Percentiles rank a stretch among this genome's conserved stretches.
Conservation (phyloP, 2,888 invertebrate species). For the Stomorhina lunata region DNA sequence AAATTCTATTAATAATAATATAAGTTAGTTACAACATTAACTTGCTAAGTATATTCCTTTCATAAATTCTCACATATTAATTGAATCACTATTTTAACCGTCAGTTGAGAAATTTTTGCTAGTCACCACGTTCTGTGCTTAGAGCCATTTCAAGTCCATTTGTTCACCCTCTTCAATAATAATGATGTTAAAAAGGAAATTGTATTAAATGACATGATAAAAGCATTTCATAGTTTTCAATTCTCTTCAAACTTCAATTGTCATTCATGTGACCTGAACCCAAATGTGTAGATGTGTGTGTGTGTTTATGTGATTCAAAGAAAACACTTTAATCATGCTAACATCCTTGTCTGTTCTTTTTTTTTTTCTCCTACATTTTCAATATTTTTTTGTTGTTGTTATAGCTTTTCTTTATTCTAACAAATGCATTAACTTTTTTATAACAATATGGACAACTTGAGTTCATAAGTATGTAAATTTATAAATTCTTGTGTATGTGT, state of each 20-base stretch:
- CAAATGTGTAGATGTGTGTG: not conserved
- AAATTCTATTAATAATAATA: too few relatives aligned
- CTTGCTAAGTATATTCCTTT: too few relatives aligned
- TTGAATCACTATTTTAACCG: too few relatives aligned
- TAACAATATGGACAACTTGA: conserved; percentile 38
- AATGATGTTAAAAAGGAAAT: conserved; percentile 41
- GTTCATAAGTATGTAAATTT: not conserved
- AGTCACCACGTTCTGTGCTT: too few relatives aligned
- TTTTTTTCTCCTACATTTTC: not conserved
- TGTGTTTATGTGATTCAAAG: conserved; percentile 9
- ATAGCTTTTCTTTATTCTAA: not conserved
- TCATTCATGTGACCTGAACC: conserved; percentile 46
- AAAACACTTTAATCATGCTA: conserved; percentile 45
- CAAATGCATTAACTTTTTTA: conserved; percentile 41
- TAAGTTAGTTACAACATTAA: too few relatives aligned
- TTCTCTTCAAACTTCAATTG: conserved; percentile 39
- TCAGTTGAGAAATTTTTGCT: too few relatives aligned
- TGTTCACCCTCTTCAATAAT: not conserved
- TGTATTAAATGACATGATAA: conserved; percentile 50
- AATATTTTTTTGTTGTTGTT: not conserved
- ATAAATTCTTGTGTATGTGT: not conserved
- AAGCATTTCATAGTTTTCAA: conserved; percentile 55
- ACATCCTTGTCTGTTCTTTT: conserved; percentile 3
- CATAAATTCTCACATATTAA: too few relatives aligned
- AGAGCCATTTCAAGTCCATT: too few relatives aligned